Evolutionary conservation across 2,888 invertebrate genomes (phyloP).

Genomic region (Hirudinaria manillensis): DNA sequence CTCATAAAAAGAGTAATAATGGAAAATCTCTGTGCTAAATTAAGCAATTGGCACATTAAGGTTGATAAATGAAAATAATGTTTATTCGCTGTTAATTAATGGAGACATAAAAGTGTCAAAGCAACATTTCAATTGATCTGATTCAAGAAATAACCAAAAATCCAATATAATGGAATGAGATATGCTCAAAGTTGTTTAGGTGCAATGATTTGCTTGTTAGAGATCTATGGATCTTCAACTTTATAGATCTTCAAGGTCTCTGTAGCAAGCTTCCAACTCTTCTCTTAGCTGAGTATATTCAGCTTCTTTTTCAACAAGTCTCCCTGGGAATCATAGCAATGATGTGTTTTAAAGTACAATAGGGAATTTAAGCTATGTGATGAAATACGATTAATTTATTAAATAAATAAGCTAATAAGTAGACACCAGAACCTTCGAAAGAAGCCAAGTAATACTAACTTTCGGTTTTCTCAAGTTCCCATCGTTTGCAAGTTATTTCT

Average conservation of each 20-base stretch:
- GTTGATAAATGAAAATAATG: too few species aligned
- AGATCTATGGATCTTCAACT: constrained; percentile 1
- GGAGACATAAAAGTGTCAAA: too few species aligned
- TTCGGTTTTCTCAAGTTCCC: constrained; percentile 23
- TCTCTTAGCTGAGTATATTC: constrained; percentile 26
- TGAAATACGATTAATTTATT: too few species aligned
- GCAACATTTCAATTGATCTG: too few species aligned
- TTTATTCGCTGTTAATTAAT: too few species aligned
- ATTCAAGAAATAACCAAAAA: not conserved
- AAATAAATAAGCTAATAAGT: too few species aligned
- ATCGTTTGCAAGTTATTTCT: constrained; percentile 11
- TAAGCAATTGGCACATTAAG: too few species aligned
- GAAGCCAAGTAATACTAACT: constrained; percentile 1
- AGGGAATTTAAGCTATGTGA: too few species aligned
- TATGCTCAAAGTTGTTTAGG: not conserved
- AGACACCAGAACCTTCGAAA: too few species aligned
- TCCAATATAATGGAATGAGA: not conserved
- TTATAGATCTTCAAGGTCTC: constrained; percentile 19
- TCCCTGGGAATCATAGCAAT: constrained; percentile 9
- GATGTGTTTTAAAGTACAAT: too few species aligned
- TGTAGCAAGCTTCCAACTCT: constrained; percentile 26
- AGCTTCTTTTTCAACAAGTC: not conserved
- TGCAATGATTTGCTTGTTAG: not conserved
- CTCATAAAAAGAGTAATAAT: too few species aligned
- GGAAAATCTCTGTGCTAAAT: too few species aligned